These are phyloP conservation scores for Maniola jurtina DNA, from an alignment of 1,140 invertebrate genomes.

Conservation along the genomic window DNA sequence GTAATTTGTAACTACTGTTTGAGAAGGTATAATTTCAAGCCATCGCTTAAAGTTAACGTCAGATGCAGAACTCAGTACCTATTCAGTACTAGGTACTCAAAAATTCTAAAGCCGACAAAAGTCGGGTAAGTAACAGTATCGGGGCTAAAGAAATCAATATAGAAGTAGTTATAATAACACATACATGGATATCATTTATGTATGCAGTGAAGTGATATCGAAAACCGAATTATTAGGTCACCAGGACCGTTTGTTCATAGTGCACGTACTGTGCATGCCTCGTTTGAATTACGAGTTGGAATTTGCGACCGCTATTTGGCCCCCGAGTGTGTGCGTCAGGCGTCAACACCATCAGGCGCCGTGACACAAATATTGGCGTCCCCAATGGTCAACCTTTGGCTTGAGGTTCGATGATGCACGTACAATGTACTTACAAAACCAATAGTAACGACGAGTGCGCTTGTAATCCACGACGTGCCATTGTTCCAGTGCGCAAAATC, in stretches of 20 bases:
- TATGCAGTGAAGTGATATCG: slow-evolving; percentile 54
- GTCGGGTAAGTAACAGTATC: not conserved
- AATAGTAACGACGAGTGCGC: slow-evolving; percentile 60
- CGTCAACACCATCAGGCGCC: slow-evolving; percentile 45
- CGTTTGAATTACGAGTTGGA: slow-evolving; percentile 75
- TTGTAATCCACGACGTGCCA: slow-evolving; percentile 54
- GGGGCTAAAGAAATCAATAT: slow-evolving; percentile 12
- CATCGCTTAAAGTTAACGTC: no score
- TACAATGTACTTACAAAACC: slow-evolving; percentile 46
- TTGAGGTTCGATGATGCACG: slow-evolving; percentile 43
- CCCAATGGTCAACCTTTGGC: slow-evolving; percentile 55
- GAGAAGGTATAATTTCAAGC: no score
- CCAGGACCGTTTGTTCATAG: slow-evolving; percentile 61
- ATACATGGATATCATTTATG: slow-evolving; percentile 38
- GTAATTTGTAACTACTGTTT: no score
- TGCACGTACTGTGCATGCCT: slow-evolving; percentile 60
- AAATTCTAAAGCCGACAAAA: no score
- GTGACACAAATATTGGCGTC: slow-evolving; percentile 66
- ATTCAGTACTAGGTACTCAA: no score
- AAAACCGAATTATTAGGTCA: slow-evolving; percentile 66
- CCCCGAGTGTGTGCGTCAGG: slow-evolving; percentile 42
- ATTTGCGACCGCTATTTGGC: slow-evolving; percentile 75
- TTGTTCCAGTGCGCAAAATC: slow-evolving; percentile 68
- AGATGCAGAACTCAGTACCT: no score
- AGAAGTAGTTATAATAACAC: slow-evolving; percentile 16